A percentile compares a stretch with the other conserved stretches of the same genome.
These are phyloP conservation scores for Cebus imitator DNA, from an alignment of 2,113 vertebrate genomes.

Conservation along the genomic window DNA sequence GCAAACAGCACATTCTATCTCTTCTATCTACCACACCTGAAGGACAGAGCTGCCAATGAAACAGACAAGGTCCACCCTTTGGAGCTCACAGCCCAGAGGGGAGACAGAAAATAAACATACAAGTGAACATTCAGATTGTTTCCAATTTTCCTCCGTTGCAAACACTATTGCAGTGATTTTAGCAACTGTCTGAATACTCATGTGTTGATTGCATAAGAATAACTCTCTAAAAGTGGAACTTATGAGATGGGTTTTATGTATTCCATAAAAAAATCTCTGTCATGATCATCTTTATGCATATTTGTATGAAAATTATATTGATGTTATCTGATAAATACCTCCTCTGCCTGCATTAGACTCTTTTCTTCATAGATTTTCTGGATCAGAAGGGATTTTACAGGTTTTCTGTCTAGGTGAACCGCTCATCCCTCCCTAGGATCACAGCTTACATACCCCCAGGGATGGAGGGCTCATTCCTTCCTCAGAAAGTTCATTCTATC, in stretches of 20 bases:
- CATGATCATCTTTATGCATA: no score
- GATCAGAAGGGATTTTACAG: neutral
- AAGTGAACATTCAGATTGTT: neutral
- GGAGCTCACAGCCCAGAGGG: neutral
- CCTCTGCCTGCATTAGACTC: rapidly evolving
- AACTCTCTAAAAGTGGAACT: neutral
- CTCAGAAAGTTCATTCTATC: neutral
- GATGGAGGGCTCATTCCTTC: neutral
- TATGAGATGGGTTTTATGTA: neutral
- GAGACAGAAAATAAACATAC: neutral
- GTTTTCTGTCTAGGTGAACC: neutral
- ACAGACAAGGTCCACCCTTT: no score
- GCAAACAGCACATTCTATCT: neutral
- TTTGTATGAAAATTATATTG: no score
- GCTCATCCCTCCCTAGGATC: no score
- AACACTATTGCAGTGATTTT: neutral
- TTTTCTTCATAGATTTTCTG: neutral
- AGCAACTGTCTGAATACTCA: rapidly evolving
- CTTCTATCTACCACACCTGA: neutral
- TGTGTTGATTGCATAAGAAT: neutral
- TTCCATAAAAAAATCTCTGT: neutral
- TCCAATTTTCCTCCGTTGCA: neutral
- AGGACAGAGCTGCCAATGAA: rapidly evolving
- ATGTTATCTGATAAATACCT: neutral
- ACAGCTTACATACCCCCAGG: no score